Evolutionary conservation across 1,140 invertebrate genomes (phyloP), one percentile per base, ranked within the genome.

Genomic region (Lasioglossum albipes): DNA sequence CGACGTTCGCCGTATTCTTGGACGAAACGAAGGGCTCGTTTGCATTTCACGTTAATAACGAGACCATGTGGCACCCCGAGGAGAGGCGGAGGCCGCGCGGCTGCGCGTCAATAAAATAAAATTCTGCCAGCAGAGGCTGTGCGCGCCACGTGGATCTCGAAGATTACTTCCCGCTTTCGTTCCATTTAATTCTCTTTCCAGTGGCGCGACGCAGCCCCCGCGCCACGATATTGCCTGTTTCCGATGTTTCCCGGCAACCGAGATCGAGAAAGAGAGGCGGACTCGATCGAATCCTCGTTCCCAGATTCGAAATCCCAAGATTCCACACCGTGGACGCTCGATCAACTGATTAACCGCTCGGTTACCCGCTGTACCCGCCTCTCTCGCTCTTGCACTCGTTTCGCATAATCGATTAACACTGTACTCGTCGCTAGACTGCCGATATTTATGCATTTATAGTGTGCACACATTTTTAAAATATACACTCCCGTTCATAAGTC

Each of bases 11-110:
- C 75, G 79, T 84, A 27, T 84, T 68, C 82, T 84, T 84, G 79
- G 70, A 84, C 82, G 79, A 76, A 86, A 84, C 79, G 85, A 85
- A 86, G 78, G 84, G 72, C 78, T 87, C 82, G 78, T 86, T 84
- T 87, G 85, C 81, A 84, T 84, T 84, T 86, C 81, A 81, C 84
- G 84, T 87, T 87, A 81, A 87, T 87, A 86, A 87, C 85, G 72
- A 78, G 78, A 87, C 78, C 82, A 86, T 84, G 85, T 81, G 85
- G 84, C 75, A 79, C 82, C 52, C 36, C 36, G 36, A 36, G 45
- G 10, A 77, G 72, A 81, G 70, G 71, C 83, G 75, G 72, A 70
- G 84, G 72, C 76, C 68, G 66, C 69, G 69, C 65, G 69, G 76
- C 54, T 79, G 73, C 31, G 81, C 84, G 75, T 82, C 84, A 84